phyloP scores from a whole-genome alignment of 2,797 vertebrate species.

The Epinephelus malabaricus region DNA sequence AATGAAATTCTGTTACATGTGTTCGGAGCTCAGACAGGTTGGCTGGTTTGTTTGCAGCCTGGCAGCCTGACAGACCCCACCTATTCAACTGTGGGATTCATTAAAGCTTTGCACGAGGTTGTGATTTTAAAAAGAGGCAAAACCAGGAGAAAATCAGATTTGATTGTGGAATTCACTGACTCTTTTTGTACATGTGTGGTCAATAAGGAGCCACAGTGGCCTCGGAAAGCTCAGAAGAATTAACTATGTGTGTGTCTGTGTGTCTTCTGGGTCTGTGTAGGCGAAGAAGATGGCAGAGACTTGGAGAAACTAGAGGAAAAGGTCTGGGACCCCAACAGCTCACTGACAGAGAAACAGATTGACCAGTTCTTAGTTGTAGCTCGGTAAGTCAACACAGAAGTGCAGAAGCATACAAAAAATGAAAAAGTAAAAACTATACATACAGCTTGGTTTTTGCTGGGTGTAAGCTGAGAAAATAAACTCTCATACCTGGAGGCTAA shows the following conservation, averaged over 20 bases:
- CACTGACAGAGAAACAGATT: conserved; percentile 96
- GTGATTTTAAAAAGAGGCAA: conserved; percentile 9
- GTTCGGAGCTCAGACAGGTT: conserved; percentile 42
- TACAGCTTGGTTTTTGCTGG: not conserved
- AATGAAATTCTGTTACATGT: conserved; percentile 63
- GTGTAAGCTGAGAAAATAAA: not conserved
- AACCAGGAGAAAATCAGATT: conserved; percentile 5
- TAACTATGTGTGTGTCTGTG: conserved; percentile 4
- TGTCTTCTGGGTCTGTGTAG: conserved; percentile 76
- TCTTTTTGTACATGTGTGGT: not conserved
- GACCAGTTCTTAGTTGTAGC: conserved; percentile 99
- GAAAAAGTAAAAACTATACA: not conserved
- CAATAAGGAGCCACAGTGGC: not conserved
- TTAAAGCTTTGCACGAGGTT: conserved; percentile 38
- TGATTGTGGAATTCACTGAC: conserved; percentile 11
- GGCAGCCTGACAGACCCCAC: conserved; percentile 46
- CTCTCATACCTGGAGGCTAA: not conserved
- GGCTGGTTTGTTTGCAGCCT: conserved; percentile 31
- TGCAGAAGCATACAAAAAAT: not conserved
- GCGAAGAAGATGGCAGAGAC: conserved; percentile 93
- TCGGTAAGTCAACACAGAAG: conserved; percentile 87
- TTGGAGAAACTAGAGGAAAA: conserved; percentile 96
- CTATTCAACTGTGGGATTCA: conserved; percentile 54
- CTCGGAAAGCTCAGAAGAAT: not conserved
- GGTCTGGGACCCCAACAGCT: conserved; percentile 94